Conservation (phyloP, 2,113 vertebrate species). For the Cephalophus harveyi region DNA sequence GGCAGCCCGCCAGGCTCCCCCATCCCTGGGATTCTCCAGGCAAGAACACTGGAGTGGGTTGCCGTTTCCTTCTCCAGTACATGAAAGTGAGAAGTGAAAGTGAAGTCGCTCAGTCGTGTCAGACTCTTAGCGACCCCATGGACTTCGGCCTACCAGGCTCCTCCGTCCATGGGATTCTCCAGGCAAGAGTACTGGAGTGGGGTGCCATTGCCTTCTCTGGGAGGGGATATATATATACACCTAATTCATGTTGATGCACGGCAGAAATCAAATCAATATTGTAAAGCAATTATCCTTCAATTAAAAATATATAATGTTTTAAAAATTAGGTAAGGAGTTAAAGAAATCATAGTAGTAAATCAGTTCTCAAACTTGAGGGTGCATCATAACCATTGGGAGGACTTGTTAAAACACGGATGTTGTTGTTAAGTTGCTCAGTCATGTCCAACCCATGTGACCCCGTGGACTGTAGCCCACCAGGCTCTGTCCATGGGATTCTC, state of each 20-base stretch:
- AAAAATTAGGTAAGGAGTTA: not conserved
- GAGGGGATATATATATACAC: not conserved
- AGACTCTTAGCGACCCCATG: too few species aligned
- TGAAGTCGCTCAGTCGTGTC: too few species aligned
- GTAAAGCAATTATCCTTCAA: not conserved
- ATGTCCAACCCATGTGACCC: accelerated
- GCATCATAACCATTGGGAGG: not conserved
- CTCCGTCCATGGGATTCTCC: too few species aligned
- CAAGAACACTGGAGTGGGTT: too few species aligned
- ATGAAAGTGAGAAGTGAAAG: too few species aligned
- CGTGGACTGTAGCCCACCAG: not conserved
- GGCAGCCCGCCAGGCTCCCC: too few species aligned
- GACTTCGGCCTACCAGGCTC: too few species aligned
- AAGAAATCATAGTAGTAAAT: not conserved
- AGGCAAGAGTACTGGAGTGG: too few species aligned
- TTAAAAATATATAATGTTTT: not conserved
- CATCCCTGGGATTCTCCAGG: too few species aligned
- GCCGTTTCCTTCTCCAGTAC: too few species aligned
- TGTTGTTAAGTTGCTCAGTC: not conserved
- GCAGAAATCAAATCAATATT: not conserved
- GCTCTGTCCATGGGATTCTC: not conserved
- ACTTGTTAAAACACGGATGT: not conserved
- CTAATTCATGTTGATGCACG: not conserved
- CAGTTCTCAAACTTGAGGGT: not conserved
- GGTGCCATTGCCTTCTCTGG: too few species aligned